Percentiles rank a stretch among this genome's conserved stretches.
Evolutionary conservation across 2,888 invertebrate species (phyloP).

Genomic region (Neuroscelio doddi): DNA sequence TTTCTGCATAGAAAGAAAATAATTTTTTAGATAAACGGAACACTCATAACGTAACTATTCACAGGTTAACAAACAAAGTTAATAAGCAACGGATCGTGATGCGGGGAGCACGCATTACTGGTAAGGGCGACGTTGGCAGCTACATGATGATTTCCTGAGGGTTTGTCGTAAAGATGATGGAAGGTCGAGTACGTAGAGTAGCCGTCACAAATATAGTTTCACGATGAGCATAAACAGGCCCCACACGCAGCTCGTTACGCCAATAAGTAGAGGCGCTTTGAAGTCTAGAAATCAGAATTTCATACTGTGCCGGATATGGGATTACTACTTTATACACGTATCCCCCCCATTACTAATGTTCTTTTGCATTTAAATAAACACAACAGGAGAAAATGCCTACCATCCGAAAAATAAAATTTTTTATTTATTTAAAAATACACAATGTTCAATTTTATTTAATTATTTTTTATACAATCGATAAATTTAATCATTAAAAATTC

Average conservation of each 20-base stretch:
- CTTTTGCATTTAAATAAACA: constrained; percentile 16
- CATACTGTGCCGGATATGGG: constrained; percentile 70
- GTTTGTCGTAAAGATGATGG: constrained; percentile 67
- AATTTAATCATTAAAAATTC: too few relatives aligned
- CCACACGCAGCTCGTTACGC: constrained; percentile 92
- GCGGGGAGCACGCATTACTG: constrained; percentile 69
- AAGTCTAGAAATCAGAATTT: constrained; percentile 72
- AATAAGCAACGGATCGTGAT: constrained; percentile 70
- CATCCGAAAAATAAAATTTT: too few relatives aligned
- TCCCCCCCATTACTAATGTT: constrained; percentile 24
- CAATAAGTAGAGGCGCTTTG: constrained; percentile 86
- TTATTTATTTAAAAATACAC: too few relatives aligned
- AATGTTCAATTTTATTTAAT: too few relatives aligned
- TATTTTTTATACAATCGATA: too few relatives aligned
- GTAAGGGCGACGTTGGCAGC: constrained; percentile 69
- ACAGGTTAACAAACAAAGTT: constrained; percentile 68
- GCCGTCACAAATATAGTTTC: constrained; percentile 79
- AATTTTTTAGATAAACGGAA: constrained; percentile 37
- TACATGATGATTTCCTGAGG: constrained; percentile 70
- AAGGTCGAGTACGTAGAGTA: constrained; percentile 65
- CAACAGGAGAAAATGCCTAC: too few relatives aligned
- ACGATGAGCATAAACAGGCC: constrained; percentile 84
- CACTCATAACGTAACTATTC: constrained; percentile 62
- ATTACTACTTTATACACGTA: constrained; percentile 62
- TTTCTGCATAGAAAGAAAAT: background rate